Base-by-base conservation (phyloP, 2,113 vertebrate species). In the Uropsilus gracilis region DNA sequence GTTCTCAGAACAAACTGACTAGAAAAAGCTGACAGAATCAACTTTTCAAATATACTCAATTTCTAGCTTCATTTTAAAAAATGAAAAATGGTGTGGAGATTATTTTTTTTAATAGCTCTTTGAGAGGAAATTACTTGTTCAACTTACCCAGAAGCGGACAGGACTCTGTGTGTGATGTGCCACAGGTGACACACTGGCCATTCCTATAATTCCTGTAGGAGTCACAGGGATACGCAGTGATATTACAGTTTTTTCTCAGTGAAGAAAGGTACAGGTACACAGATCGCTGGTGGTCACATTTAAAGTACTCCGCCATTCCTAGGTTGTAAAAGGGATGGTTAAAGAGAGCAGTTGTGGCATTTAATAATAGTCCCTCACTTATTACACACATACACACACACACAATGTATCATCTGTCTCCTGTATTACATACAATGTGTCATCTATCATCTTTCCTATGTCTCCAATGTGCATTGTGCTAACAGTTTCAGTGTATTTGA, bases 231-330 rank as follows among this genome's bases (percentile, higher is more conserved):
- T 99, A 99, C 0, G 98, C 98, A 0, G 97, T 99, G 71, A 99
- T 97, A 5, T 96, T 95, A 92, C 99, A 99, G 95, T 98, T 99
- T 42, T 95, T 97, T 91, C 97, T 98, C 97, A 99, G 98, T 64
- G 99, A 98, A 30, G 99, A 98, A 80, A 99, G 95, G 98, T 98
- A 99, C 76, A 99, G 98, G 63, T 99, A 98, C 84, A 99, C 98
- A 0, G 99, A 99, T 92, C 99, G 99, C 98, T 99, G 99, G 98
- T 99, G 99, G 98, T 99, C 99, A 64, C 99, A 99, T 96, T 99
- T 99, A 73, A 99, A 99, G 95, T 99, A 99, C 16, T 97, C 97
- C n/a, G n/a, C n/a, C 94, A 99, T 94, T 80, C 99, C 99, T 99
- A 97, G 13, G n/a, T 92, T 34, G n/a, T 0, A 90, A 90, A 96